Base-by-base conservation (phyloP, 2,888 invertebrate species). In the Dryobota labecula region DNA sequence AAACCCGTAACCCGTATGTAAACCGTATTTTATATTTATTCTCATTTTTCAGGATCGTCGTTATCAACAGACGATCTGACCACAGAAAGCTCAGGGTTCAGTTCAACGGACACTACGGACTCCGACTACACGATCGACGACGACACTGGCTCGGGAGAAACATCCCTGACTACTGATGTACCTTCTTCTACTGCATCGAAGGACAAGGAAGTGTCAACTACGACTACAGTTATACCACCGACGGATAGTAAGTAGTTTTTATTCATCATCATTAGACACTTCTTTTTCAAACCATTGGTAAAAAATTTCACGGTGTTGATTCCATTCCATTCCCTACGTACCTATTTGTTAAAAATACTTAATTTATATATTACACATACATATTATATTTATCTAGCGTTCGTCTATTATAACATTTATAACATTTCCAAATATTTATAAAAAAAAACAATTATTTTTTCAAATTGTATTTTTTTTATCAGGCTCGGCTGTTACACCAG, bases 21-120 rank as follows among this genome's bases (percentile, higher is more conserved):
- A 7, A 45, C n/a, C n/a, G 20, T 36, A 30, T 51, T 51, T 45
- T 27, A 41, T 38, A 9, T 20, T 58, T 18, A n/a, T 7, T 30
- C 9, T 33, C 8, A 2, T 41, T 38, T 54, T 30, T n/a, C 51
- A 78, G 81, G 43, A 60, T 36, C 62, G 0, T 57, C 71, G 6
- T 11, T 73, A 13, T 24, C 62, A n/a, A 63, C 70, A 18, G 78
- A 78, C 5, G 62, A 65, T n/a, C 5, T 63, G 20, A 58, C 53
- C 5, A 66, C 53, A 24, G 61, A 81, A 33, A 77, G 77, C 7
- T 78, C 78, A 20, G 78, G 78, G 18, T 64, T 71, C 30, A 38
- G 49, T 36, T 33, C 70, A 18, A 38, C 58, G 13, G 65, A 65
- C 13, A 57, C 49, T 11, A 62, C 63, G 2, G 64, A 61, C 15